These are phyloP conservation scores for Rhagoletis zephyria DNA, from an alignment of 1,140 invertebrate species.

Conservation along the genomic window DNA sequence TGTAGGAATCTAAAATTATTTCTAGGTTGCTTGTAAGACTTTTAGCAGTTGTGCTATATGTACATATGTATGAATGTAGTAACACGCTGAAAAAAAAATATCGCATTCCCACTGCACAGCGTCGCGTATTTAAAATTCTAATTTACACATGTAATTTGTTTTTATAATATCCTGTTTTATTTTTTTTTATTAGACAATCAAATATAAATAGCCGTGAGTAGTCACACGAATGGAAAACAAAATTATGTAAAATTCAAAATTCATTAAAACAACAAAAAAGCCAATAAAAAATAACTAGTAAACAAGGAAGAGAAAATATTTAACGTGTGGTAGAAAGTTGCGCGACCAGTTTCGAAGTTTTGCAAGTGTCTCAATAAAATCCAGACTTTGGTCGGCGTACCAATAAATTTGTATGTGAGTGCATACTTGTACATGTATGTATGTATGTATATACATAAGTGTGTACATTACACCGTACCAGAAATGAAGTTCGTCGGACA, in stretches of 20 bases:
- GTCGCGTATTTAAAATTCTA: neutral
- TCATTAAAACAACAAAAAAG: conserved; percentile 25
- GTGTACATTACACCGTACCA: no score
- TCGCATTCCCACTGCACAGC: neutral
- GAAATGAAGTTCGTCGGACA: no score
- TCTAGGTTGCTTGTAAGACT: no score
- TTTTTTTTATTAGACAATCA: neutral
- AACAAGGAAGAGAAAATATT: conserved; percentile 65
- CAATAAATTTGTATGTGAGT: conserved; percentile 54
- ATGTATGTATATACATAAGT: neutral
- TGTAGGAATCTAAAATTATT: no score
- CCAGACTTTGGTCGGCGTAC: conserved; percentile 38
- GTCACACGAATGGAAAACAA: neutral
- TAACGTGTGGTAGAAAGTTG: conserved; percentile 67
- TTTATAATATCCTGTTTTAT: no score
- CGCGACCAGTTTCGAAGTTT: conserved; percentile 67
- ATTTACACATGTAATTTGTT: neutral
- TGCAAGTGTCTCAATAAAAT: conserved; percentile 43
- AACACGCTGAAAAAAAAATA: no score
- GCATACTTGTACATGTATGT: conserved; percentile 29
- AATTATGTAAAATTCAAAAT: neutral
- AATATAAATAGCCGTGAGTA: neutral
- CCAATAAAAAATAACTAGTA: neutral
- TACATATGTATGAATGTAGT: no score
- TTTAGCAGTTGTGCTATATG: no score